Conservation (phyloP, 1,140 invertebrate species). For the Pentalonia nigronervosa region DNA sequence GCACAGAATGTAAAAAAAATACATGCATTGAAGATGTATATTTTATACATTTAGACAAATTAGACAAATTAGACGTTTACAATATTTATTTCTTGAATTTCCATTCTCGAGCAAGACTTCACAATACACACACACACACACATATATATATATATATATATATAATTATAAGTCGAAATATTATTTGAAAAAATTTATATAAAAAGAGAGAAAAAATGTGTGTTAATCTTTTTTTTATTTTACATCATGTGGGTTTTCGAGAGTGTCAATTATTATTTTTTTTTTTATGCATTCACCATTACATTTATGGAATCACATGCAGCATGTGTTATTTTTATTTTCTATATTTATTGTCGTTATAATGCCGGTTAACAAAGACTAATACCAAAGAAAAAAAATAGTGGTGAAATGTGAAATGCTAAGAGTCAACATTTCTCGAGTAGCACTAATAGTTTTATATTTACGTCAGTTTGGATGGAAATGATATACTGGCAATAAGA, state of each 20-base stretch:
- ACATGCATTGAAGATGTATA: not conserved
- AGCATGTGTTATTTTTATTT: not conserved
- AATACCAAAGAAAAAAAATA: not conserved
- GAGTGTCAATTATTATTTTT: not conserved
- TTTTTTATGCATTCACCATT: not conserved
- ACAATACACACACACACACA: too few species aligned
- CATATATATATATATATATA: too few species aligned
- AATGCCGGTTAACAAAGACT: not conserved
- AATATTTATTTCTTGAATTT: not conserved
- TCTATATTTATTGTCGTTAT: not conserved
- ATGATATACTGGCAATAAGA: not conserved
- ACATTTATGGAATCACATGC: not conserved
- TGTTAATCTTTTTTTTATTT: not conserved
- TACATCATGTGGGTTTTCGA: not conserved
- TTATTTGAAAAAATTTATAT: not conserved
- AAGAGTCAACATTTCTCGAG: not conserved
- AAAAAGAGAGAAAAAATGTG: not conserved
- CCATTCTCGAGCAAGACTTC: not conserved
- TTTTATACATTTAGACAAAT: too few species aligned
- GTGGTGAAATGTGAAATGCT: not conserved
- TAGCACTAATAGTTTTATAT: not conserved
- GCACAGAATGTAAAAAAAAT: not conserved
- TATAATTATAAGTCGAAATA: not conserved
- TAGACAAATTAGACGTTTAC: too few species aligned
- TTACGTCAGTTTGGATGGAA: not conserved